These are phyloP conservation scores for Pithecia hirsuta DNA, from an alignment of 2,797 vertebrate species.

Conservation along the genomic window DNA sequence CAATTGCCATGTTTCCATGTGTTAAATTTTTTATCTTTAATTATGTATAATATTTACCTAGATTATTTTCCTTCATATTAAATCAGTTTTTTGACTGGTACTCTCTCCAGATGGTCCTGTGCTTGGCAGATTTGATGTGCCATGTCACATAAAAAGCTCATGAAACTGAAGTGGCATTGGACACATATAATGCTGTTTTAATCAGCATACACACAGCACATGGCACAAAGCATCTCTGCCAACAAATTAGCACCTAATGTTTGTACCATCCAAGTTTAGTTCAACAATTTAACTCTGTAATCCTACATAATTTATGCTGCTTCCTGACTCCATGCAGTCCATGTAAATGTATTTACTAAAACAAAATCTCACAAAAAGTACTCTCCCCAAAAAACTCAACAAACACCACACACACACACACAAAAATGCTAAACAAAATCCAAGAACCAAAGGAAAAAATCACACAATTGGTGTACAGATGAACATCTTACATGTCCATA, in stretches of 20 bases:
- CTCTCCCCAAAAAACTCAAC: too few species aligned
- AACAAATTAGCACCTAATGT: slow-evolving; percentile 65
- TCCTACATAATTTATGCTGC: slow-evolving; percentile 9
- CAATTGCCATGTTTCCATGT: neutral
- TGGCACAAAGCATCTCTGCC: slow-evolving; percentile 50
- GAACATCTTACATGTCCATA: neutral
- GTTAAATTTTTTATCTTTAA: neutral
- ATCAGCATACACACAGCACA: slow-evolving; percentile 67
- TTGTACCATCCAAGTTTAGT: slow-evolving; percentile 55
- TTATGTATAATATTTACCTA: slow-evolving; percentile 40
- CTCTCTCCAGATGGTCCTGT: slow-evolving; percentile 79
- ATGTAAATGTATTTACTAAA: neutral
- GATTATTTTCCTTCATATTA: slow-evolving; percentile 57
- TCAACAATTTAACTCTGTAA: slow-evolving; percentile 64
- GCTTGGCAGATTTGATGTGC: slow-evolving; percentile 81
- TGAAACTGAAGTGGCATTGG: slow-evolving; percentile 82
- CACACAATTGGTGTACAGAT: neutral
- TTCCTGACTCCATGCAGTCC: neutral
- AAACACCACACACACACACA: neutral
- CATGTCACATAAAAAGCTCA: slow-evolving; percentile 79
- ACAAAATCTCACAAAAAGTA: neutral
- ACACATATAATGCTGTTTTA: slow-evolving; percentile 75
- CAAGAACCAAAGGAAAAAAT: neutral
- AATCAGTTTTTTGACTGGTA: slow-evolving; percentile 75
- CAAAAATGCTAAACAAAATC: neutral